phyloP scores from a whole-genome alignment of 2,113 vertebrate species.

The Baryphthengus martii region DNA sequence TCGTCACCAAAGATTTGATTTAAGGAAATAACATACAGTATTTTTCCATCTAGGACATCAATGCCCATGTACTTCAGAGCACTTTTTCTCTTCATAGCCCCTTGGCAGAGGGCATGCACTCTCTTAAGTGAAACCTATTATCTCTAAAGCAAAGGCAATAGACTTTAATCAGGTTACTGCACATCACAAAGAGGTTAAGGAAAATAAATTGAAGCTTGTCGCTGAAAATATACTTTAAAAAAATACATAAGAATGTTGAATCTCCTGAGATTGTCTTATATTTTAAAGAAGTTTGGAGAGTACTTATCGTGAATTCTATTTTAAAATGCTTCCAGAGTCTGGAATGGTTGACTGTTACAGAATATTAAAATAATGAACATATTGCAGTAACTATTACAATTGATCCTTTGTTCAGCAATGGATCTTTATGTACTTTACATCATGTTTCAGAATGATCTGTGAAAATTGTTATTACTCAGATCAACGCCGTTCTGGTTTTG shows the following conservation, averaged over 20 bases:
- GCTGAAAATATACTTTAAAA: background rate
- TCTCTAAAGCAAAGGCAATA: background rate
- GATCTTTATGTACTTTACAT: background rate
- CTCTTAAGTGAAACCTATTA: slow-evolving; percentile 1
- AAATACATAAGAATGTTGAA: background rate
- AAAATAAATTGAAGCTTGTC: background rate
- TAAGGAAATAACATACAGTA: background rate
- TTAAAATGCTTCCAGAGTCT: background rate
- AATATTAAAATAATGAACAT: background rate
- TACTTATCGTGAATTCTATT: background rate
- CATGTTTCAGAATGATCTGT: background rate
- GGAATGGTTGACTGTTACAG: background rate
- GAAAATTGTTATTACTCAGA: background rate
- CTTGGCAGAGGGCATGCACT: background rate
- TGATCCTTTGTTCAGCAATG: background rate
- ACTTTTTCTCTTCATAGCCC: background rate
- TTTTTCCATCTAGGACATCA: background rate
- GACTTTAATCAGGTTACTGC: background rate
- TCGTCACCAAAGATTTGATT: background rate
- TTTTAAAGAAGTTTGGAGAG: background rate
- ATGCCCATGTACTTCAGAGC: background rate
- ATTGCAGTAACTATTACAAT: background rate
- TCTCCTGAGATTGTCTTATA: background rate
- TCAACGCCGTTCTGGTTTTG: background rate
- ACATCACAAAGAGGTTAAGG: background rate